Conservation (phyloP, 2,797 vertebrate genomes). For the Peromyscus melanophrys region DNA sequence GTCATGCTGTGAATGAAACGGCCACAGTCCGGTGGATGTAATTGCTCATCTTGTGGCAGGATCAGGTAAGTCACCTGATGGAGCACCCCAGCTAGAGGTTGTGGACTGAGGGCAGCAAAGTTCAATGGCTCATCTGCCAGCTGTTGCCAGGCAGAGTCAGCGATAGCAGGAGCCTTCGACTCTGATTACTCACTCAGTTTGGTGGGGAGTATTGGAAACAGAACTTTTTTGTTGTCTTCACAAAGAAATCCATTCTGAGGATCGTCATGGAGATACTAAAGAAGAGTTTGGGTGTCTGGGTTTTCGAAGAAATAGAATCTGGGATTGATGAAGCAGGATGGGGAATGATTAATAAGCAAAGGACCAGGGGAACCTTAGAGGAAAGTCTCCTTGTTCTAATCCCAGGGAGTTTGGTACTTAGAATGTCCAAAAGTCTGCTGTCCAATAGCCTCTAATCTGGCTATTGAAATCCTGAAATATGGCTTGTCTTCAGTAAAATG, state of each 20-base stretch:
- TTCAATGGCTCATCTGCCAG: neutral
- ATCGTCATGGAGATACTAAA: neutral
- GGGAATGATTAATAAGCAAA: neutral
- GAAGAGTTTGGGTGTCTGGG: neutral
- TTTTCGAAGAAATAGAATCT: constrained; percentile 48
- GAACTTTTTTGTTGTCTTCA: constrained; percentile 56
- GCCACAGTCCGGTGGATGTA: fast-evolving
- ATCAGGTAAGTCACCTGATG: fast-evolving
- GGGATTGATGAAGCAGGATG: neutral
- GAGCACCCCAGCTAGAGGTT: neutral
- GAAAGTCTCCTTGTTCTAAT: too few species aligned
- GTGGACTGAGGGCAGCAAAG: neutral
- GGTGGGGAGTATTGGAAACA: neutral
- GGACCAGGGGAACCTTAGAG: neutral
- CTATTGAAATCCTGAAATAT: neutral
- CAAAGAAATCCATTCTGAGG: constrained; percentile 15
- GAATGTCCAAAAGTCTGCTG: neutral
- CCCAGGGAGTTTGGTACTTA: neutral
- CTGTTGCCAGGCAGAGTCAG: constrained; percentile 21
- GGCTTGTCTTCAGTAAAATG: neutral
- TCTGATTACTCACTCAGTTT: constrained; percentile 3
- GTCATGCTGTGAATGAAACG: neutral
- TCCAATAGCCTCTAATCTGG: fast-evolving
- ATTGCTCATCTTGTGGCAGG: neutral
- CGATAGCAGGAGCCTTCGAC: neutral